Percentiles rank a stretch among this genome's conserved stretches.
Conservation (phyloP, 1,140 invertebrate species). For the Zaprionus ghesquierei region DNA sequence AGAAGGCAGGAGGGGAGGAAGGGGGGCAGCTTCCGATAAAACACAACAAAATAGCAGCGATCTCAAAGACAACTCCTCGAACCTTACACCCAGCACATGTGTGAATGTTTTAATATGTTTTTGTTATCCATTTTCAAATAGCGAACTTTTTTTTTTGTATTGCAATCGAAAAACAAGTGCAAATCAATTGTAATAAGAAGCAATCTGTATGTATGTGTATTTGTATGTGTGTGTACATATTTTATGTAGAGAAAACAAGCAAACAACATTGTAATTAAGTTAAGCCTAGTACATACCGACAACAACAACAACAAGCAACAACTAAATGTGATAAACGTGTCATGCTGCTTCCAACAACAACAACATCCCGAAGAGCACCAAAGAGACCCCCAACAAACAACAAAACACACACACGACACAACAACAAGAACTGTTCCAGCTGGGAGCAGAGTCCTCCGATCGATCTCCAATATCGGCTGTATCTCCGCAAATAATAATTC, state of each 20-base stretch:
- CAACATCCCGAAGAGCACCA: slow-evolving; percentile 41
- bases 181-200: slow-evolving; percentile 63
- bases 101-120: slow-evolving; percentile 41
- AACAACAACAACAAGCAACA: slow-evolving; percentile 54
- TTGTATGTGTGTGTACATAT: slow-evolving; percentile 33
- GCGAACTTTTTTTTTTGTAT: slow-evolving; percentile 72
- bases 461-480: background rate
- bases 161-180: slow-evolving; percentile 27
- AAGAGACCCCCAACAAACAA: slow-evolving; percentile 23
- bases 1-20: background rate
- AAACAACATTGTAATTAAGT: slow-evolving; percentile 56
- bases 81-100: background rate
- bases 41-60: slow-evolving; percentile 30
- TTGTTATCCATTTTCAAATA: slow-evolving; percentile 66
- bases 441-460: background rate
- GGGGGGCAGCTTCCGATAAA: background rate
- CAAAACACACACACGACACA: slow-evolving; percentile 28
- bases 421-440: slow-evolving; percentile 14
- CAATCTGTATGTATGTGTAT: slow-evolving; percentile 61
- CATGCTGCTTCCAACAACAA: slow-evolving; percentile 70
- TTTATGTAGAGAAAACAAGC: slow-evolving; percentile 48
- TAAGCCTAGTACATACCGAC: slow-evolving; percentile 77
- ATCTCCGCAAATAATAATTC: background rate
- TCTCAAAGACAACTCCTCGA: slow-evolving; percentile 55
- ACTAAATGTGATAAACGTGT: slow-evolving; percentile 74